Percentiles rank a stretch among this genome's conserved stretches.
Conservation (phyloP, 2,113 vertebrate species). For the Caloenas nicobarica region DNA sequence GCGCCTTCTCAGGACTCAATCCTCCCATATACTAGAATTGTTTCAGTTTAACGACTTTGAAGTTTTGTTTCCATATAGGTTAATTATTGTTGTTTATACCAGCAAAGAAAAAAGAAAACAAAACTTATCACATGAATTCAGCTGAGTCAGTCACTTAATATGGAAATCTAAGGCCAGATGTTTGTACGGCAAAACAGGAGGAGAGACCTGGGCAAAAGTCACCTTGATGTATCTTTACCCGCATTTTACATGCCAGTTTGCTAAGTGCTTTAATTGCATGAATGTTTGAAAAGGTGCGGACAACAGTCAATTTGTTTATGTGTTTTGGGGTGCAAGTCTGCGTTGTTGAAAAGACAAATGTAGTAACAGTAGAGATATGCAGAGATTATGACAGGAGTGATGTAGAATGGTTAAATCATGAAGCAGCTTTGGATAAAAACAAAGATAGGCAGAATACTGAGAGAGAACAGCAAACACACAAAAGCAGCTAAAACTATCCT, state of each 20-base stretch:
- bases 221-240: neutral
- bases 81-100: neutral
- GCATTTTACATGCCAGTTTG: neutral
- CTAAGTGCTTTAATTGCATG: neutral
- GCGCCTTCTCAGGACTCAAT: neutral
- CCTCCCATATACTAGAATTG: neutral
- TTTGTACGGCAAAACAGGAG: neutral
- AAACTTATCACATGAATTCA: neutral
- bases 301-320: neutral
- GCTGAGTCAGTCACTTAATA: neutral
- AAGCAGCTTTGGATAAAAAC: neutral
- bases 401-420: neutral
- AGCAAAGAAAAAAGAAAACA: neutral
- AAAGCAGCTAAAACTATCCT: neutral
- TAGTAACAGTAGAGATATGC: neutral
- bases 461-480: neutral
- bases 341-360: neutral
- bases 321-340: neutral
- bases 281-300: neutral
- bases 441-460: neutral
- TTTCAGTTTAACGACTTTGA: neutral
- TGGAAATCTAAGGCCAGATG: neutral
- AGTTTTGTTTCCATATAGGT: neutral
- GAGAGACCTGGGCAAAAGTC: neutral
- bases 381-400: accelerated